A percentile compares a stretch with the other conserved stretches of the same genome.
Conservation (phyloP, 2,888 invertebrate genomes). For the Paralinhomoeus sp. region DNA sequence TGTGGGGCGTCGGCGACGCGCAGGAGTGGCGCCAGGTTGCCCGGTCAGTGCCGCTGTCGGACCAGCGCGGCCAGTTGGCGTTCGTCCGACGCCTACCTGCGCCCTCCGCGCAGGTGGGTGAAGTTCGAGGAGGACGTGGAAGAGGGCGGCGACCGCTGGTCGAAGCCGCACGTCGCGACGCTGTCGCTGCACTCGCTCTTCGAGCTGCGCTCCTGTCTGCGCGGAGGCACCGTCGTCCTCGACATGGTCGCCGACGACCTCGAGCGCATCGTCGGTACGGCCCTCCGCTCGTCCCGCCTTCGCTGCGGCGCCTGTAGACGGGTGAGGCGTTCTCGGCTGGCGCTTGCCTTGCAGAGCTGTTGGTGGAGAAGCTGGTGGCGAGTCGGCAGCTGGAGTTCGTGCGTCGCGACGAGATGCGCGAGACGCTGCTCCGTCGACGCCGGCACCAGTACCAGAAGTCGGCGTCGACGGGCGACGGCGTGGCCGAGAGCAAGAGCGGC, state of each 20-base stretch:
- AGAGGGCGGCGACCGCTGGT: slow-evolving; percentile 95
- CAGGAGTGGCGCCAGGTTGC: slow-evolving; percentile 91
- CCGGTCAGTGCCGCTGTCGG: slow-evolving; percentile 28
- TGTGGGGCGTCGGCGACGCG: slow-evolving; percentile 52
- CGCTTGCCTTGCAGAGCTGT: no score
- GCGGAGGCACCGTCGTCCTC: slow-evolving; percentile 72
- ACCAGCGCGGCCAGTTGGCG: no score
- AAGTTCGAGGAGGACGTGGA: slow-evolving; percentile 58
- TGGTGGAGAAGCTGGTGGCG: slow-evolving; percentile 30
- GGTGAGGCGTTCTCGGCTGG: no score
- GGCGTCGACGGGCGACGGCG: slow-evolving; percentile 24
- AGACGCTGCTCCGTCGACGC: slow-evolving; percentile 59
- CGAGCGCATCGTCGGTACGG: slow-evolving; percentile 17
- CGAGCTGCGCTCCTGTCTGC: slow-evolving; percentile 66
- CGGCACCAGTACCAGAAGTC: slow-evolving; percentile 56
- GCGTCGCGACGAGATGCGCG: slow-evolving; percentile 48
- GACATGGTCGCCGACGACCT: slow-evolving; percentile 67
- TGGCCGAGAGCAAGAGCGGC: slow-evolving; percentile 41
- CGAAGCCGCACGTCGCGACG: slow-evolving; percentile 74
- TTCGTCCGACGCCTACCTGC: no score
- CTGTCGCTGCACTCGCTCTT: slow-evolving; percentile 84
- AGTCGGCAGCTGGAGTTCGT: slow-evolving; percentile 46
- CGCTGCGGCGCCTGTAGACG: no score
- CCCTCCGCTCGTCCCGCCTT: no score
- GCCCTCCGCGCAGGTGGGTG: slow-evolving; percentile 53